Evolutionary conservation across 2,888 invertebrate genomes (phyloP), one percentile per base, ranked within the genome.

Genomic region (Hipparchia semele): DNA sequence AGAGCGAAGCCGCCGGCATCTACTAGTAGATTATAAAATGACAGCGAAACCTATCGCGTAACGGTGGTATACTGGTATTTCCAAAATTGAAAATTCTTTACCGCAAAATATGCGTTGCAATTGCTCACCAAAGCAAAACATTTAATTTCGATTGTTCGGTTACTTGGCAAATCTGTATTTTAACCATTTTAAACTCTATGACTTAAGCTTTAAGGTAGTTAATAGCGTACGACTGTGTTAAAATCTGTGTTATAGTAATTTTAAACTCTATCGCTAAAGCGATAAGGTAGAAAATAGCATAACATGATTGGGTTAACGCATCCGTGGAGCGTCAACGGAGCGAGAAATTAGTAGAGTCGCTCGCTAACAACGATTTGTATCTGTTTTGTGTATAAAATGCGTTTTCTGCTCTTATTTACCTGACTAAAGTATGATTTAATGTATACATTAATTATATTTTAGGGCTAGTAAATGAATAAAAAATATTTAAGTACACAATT

Each of bases 61-160:
- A 39, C 39, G 39, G 39, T 4, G 2, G 39, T 39, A 2, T 39
- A 39, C 39, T 39, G 39, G 39, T 39, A 39, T 39, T 39, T 4
- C 39, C 39, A 39, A 39, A 39, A 39, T 39, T 39, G n/a, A 60
- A 12, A 46, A n/a, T 61, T 39, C 59, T 33, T 9, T 4, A 61
- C 12, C 49, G 51, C 51, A 64, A n/a, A 67, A 56, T 67, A 67
- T 58, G 46, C 58, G n/a, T 60, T 68, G 60, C 68, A 33, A 60
- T 23, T 60, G 68, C 68, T 68, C 33, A 68, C 60, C 68, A 60
- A 68, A 68, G 68, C 68, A 68, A 68, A 68, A 68, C 68, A 68
- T 68, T 68, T 23, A 60, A 68, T 60, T 68, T 60, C 51, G 59
- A 68, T 68, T 33, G 60, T 60, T n/a, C 51, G 59, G 23, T 23